Evolutionary conservation across 1,140 invertebrate genomes (phyloP).

Genomic region (Medauroidea extradentata): DNA sequence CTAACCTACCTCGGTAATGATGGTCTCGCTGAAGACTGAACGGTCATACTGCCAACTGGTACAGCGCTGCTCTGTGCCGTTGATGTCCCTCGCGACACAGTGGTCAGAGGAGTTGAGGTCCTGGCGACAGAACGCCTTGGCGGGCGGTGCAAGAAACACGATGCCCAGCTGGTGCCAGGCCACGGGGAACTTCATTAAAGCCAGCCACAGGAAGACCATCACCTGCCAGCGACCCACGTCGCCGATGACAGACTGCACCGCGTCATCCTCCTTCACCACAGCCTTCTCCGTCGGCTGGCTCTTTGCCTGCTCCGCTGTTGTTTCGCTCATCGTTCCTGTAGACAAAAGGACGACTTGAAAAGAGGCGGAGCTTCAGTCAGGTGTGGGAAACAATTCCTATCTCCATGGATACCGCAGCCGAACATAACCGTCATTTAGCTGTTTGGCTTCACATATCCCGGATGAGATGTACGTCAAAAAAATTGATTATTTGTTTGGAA

Average conservation of each 20-base stretch:
- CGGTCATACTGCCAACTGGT: slow-evolving; percentile 55
- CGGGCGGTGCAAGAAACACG: slow-evolving; percentile 59
- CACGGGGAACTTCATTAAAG: slow-evolving; percentile 64
- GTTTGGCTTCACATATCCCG: too few relatives aligned
- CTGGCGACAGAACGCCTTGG: slow-evolving; percentile 43
- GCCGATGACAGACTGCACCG: slow-evolving; percentile 61
- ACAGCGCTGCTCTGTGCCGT: slow-evolving; percentile 47
- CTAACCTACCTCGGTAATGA: slow-evolving; percentile 53
- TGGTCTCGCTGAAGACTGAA: slow-evolving; percentile 62
- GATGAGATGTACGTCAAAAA: too few relatives aligned
- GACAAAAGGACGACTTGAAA: too few relatives aligned
- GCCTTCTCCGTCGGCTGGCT: neutral
- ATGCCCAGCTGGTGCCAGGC: slow-evolving; percentile 45
- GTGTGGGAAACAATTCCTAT: too few relatives aligned
- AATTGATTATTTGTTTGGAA: too few relatives aligned
- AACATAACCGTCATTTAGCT: too few relatives aligned
- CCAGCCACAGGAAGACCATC: slow-evolving; percentile 56
- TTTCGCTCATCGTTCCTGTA: too few relatives aligned
- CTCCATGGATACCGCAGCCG: too few relatives aligned
- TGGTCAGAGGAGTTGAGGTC: slow-evolving; percentile 15
- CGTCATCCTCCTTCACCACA: slow-evolving; percentile 52
- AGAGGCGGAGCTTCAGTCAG: too few relatives aligned
- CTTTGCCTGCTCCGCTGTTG: neutral
- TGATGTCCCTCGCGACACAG: slow-evolving; percentile 27
- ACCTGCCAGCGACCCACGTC: slow-evolving; percentile 68